Percentiles rank a stretch among this genome's conserved stretches.
Conservation (phyloP, 2,888 invertebrate genomes). For the Gastracanthus pulcherrimus region DNA sequence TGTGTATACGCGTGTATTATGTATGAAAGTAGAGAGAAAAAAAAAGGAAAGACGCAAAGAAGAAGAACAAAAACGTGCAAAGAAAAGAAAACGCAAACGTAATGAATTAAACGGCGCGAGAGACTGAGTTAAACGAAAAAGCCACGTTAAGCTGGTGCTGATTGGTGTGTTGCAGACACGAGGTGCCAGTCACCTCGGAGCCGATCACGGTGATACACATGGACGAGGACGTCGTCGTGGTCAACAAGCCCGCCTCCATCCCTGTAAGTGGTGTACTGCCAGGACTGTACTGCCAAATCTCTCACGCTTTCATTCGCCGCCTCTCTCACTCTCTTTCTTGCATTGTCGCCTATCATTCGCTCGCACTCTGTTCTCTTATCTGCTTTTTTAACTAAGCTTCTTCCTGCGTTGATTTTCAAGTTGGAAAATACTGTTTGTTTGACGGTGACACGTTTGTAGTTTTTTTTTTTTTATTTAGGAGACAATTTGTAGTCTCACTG, state of each 20-base stretch:
- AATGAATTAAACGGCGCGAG: neutral
- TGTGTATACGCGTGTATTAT: neutral
- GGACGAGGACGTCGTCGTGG: constrained; percentile 99
- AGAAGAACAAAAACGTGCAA: neutral
- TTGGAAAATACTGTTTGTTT: too few relatives aligned
- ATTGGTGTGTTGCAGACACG: constrained; percentile 91
- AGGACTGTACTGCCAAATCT: constrained; percentile 76
- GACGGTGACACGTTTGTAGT: too few relatives aligned
- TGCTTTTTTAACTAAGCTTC: constrained; percentile 1
- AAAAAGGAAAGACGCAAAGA: neutral
- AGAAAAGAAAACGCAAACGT: neutral
- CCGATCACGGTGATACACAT: constrained; percentile 98
- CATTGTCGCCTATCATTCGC: neutral
- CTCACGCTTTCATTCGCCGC: constrained; percentile 21
- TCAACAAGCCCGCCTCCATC: constrained; percentile 99
- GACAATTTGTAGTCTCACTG: too few relatives aligned
- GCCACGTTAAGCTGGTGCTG: constrained; percentile 78
- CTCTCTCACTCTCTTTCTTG: neutral
- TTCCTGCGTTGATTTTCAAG: neutral
- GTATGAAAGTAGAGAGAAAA: neutral
- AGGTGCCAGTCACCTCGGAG: constrained; percentile 98
- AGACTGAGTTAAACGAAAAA: constrained; percentile 62
- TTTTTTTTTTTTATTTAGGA: too few relatives aligned
- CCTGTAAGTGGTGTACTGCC: constrained; percentile 96
- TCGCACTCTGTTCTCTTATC: neutral